Base-by-base conservation (phyloP, 2,888 invertebrate genomes). In the Aplocera efformata region DNA sequence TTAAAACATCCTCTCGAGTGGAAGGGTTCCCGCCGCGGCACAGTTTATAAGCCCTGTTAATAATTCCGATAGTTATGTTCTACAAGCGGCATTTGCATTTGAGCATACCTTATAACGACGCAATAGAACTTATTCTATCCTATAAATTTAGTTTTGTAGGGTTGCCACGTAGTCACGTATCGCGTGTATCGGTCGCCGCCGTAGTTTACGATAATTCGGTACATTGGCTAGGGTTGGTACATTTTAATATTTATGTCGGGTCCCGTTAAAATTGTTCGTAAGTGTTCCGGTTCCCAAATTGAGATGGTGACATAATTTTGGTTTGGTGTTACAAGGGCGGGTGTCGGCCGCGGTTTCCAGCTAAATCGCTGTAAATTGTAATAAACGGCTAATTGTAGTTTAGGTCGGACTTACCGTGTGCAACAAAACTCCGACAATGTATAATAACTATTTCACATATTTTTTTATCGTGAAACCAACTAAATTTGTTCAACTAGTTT, bases 191-290 rank as follows among this genome's bases (percentile, higher is more conserved):
- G 56, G 55, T 48, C 48, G 56, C 44, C 48, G 42, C 46, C 50
- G 51, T 58, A 58, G 62, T 59, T 63, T 62, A 62, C 58, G 57
- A 57, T 63, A 62, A 60, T 66, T 58, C 53, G 53, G 54, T 51
- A 61, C 58, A 58, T 58, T 56, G 46, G 55, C 50, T 53, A 53
- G 53, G 55, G 56, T 36, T 49, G 49, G 53, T 48, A 56, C 50
- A 48, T 50, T 48, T 45, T 58, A 54, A 56, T 55, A 55, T 55
- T 55, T 52, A 52, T 52, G 52, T 38, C 42, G 48, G 50, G 52
- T 43, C 48, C 52, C 34, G 42, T 48, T 45, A 48, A 52, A 52
- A 52, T 48, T 52, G 48, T 48, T 47, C 46, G 48, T 48, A 52
- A 52, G 46, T 50, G 52, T 48, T 55, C 32, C 44, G 46, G 48